These are phyloP conservation scores for Callyntrura guangdongensis DNA, from an alignment of 2,888 invertebrate genomes.

Conservation along the genomic window DNA sequence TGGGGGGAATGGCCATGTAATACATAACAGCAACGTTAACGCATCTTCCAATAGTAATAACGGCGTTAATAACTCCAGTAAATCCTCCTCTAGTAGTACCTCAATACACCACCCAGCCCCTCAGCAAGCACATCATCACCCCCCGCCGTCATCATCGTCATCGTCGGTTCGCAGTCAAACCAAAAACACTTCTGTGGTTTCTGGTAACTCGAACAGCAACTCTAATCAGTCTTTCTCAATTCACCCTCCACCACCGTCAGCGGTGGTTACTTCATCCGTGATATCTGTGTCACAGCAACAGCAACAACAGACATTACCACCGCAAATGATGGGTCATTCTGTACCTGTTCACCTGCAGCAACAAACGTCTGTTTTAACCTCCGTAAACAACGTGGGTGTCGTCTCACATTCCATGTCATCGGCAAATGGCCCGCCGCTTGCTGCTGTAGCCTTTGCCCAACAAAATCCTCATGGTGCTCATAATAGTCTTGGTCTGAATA, in stretches of 20 bases:
- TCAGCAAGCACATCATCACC: slow-evolving; percentile 60
- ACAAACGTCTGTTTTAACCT: slow-evolving; percentile 61
- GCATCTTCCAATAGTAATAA: slow-evolving; percentile 48
- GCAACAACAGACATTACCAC: slow-evolving; percentile 58
- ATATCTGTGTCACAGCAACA: slow-evolving; percentile 76
- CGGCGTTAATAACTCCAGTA: slow-evolving; percentile 40
- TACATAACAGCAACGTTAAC: not conserved
- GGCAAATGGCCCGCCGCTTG: slow-evolving; percentile 41
- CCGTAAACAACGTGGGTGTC: slow-evolving; percentile 69
- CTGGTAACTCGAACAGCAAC: slow-evolving; percentile 36
- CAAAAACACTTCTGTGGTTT: slow-evolving; percentile 45
- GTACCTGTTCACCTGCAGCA: slow-evolving; percentile 75
- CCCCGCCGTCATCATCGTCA: slow-evolving; percentile 32
- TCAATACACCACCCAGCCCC: slow-evolving; percentile 39
- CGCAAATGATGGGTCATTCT: slow-evolving; percentile 70
- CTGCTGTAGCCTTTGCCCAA: slow-evolving; percentile 57
- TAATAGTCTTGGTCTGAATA: slow-evolving; percentile 68
- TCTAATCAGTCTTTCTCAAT: slow-evolving; percentile 76
- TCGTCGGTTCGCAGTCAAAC: slow-evolving; percentile 55
- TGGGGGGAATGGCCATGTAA: slow-evolving; percentile 1
- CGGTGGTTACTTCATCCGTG: slow-evolving; percentile 60
- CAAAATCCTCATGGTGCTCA: slow-evolving; percentile 79
- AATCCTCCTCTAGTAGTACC: slow-evolving; percentile 31
- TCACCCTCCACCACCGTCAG: slow-evolving; percentile 60
- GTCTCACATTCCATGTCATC: slow-evolving; percentile 80